These are phyloP conservation scores for Muntiacus muntjak DNA, from an alignment of 2,113 vertebrate species.

Conservation along the genomic window DNA sequence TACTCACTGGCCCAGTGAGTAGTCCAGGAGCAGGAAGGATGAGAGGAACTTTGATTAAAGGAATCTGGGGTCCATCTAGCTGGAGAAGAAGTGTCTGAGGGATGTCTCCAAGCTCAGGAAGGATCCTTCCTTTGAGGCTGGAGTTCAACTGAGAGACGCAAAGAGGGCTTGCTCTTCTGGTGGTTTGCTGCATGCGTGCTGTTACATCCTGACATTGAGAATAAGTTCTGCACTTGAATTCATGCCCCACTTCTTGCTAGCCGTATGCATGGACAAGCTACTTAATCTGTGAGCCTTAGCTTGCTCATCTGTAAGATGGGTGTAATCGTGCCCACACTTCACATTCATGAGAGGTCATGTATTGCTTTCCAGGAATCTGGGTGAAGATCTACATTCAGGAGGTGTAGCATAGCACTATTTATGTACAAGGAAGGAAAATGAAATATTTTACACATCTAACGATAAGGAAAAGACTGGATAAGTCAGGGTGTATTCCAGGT, in stretches of 20 bases:
- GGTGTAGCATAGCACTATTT: neutral
- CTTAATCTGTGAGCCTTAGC: neutral
- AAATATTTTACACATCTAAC: neutral
- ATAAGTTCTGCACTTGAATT: neutral
- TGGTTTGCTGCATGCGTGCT: fast-evolving
- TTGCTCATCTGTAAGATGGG: neutral
- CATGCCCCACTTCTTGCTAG: neutral
- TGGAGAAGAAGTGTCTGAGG: neutral
- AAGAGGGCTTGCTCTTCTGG: fast-evolving
- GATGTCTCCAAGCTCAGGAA: neutral
- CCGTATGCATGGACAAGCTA: neutral
- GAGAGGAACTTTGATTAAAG: neutral
- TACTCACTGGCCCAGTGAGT: neutral
- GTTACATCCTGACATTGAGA: fast-evolving
- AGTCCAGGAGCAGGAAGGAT: neutral
- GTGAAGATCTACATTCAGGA: neutral
- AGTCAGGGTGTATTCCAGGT: neutral
- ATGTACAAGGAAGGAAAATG: neutral
- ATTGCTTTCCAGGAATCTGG: neutral
- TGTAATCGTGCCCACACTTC: fast-evolving
- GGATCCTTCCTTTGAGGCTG: neutral
- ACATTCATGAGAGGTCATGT: neutral
- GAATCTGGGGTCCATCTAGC: neutral
- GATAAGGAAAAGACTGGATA: neutral
- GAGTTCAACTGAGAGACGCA: neutral